Percentiles rank a stretch among this genome's conserved stretches.
phyloP scores from a whole-genome alignment of 2,113 vertebrate genomes.

The Mesocricetus auratus region DNA sequence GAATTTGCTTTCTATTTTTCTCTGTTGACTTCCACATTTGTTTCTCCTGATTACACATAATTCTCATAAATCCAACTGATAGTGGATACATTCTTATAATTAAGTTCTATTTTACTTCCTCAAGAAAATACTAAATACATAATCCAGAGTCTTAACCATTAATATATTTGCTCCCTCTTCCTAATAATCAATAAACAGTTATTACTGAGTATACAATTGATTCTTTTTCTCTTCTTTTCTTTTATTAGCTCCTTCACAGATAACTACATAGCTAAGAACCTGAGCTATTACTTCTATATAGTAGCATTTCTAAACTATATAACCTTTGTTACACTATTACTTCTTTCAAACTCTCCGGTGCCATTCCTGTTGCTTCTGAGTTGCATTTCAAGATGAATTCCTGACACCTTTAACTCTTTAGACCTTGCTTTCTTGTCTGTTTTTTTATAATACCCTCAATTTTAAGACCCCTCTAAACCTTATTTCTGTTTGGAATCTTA shows the following conservation, averaged over 20 bases:
- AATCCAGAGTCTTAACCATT: background rate
- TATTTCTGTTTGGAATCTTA: conserved; percentile 36
- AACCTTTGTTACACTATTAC: background rate
- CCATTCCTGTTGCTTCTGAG: background rate
- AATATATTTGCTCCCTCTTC: background rate
- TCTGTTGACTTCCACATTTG: background rate
- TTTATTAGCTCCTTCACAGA: background rate
- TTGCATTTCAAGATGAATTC: background rate
- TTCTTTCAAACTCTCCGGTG: background rate
- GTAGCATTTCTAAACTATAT: background rate
- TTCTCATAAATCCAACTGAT: background rate
- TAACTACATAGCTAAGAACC: background rate
- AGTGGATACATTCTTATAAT: background rate
- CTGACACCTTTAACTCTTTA: background rate
- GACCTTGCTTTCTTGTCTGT: background rate
- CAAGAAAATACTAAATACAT: background rate
- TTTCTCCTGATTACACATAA: background rate
- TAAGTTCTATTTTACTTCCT: background rate
- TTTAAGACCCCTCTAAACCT: fast-evolving
- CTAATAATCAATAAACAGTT: background rate
- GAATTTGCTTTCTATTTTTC: background rate
- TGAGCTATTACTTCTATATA: background rate
- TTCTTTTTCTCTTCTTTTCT: background rate
- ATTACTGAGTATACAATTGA: background rate
- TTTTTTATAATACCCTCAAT: background rate